Evolutionary conservation across 1,140 invertebrate species (phyloP).

Genomic region (Cydia fagiglandana): DNA sequence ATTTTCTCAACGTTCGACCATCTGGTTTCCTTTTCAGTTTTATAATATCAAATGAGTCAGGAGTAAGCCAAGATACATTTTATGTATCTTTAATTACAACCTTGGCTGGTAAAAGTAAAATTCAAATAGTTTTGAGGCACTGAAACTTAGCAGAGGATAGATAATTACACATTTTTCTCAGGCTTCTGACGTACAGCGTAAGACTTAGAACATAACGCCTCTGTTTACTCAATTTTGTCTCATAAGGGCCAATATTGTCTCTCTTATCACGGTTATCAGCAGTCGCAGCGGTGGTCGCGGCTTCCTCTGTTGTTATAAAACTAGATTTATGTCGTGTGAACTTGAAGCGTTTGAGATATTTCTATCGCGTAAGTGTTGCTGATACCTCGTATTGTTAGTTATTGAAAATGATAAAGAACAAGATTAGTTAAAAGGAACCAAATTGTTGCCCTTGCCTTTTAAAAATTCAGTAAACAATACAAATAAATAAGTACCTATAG

Average conservation of each 20-base stretch:
- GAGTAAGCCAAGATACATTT: too few species aligned
- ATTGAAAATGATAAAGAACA: too few species aligned
- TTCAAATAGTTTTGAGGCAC: neutral
- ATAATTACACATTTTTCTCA: neutral
- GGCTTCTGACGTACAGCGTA: neutral
- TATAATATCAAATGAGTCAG: too few species aligned
- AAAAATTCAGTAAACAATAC: too few species aligned
- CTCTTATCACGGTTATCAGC: constrained; percentile 14
- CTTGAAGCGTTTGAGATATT: neutral
- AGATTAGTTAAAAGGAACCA: too few species aligned
- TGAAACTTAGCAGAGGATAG: neutral
- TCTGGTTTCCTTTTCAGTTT: too few species aligned
- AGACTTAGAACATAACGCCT: constrained; percentile 5
- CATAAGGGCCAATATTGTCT: neutral
- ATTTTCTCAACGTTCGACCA: too few species aligned
- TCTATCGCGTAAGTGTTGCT: neutral
- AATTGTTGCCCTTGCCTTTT: too few species aligned
- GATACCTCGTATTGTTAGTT: neutral
- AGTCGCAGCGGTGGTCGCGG: constrained; percentile 13
- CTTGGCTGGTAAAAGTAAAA: neutral
- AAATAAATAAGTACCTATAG: too few species aligned
- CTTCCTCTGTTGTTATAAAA: constrained; percentile 22
- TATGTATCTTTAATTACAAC: too few species aligned
- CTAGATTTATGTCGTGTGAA: constrained; percentile 29
- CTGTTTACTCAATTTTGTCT: constrained; percentile 21